These are phyloP conservation scores for Miniopterus natalensis DNA, from an alignment of 2,113 vertebrate genomes.

Conservation along the genomic window DNA sequence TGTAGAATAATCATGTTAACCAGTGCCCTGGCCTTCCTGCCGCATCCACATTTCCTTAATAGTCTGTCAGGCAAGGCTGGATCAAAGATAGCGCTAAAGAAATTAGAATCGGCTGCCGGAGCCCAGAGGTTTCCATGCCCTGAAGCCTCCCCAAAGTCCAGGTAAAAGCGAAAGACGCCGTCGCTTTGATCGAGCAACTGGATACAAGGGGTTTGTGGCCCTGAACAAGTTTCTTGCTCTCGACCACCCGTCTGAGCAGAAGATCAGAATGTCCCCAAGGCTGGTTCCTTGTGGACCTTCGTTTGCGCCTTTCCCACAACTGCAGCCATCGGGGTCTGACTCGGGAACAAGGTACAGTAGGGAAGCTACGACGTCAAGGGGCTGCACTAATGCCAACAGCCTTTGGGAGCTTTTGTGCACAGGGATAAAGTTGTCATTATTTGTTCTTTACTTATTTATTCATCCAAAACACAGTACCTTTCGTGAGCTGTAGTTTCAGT, in stretches of 20 bases:
- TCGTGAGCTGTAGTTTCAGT: neutral
- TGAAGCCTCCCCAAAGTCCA: constrained; percentile 49
- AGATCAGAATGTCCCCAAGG: constrained; percentile 81
- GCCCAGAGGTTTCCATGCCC: constrained; percentile 56
- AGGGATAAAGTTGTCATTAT: neutral
- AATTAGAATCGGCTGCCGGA: constrained; percentile 74
- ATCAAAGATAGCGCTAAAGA: constrained; percentile 76
- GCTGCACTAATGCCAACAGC: neutral
- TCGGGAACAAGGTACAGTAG: constrained; percentile 83
- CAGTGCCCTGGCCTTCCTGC: constrained; percentile 83
- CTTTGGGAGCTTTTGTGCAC: neutral
- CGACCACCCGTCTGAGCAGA: constrained; percentile 69
- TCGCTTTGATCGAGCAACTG: constrained; percentile 27
- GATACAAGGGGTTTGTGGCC: constrained; percentile 58
- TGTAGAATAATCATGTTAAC: constrained; percentile 86
- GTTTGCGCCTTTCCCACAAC: constrained; percentile 85
- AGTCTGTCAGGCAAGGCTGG: constrained; percentile 81
- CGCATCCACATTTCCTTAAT: constrained; percentile 82
- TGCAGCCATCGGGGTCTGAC: constrained; percentile 77
- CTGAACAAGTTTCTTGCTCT: constrained; percentile 59
- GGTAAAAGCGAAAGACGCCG: constrained; percentile 26
- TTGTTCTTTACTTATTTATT: constrained; percentile 27
- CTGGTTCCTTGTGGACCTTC: constrained; percentile 83
- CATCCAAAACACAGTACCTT: neutral
- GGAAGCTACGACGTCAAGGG: constrained; percentile 4